phyloP scores from a whole-genome alignment of 2,888 invertebrate genomes.

The Cecidostiba fungosa region DNA sequence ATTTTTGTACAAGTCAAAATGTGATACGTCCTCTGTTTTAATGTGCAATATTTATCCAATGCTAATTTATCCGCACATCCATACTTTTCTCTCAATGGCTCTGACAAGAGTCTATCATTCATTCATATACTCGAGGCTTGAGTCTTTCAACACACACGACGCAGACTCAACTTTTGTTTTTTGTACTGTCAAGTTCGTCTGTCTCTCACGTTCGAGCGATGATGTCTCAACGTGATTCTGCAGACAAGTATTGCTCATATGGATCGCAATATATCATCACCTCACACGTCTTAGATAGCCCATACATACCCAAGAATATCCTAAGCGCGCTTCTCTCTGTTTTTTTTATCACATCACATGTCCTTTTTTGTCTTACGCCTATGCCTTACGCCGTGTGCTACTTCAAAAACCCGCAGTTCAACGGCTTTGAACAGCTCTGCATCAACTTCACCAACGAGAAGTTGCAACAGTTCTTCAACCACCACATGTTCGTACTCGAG shows the following conservation, averaged over 20 bases:
- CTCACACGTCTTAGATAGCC: background rate
- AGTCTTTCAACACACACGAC: background rate
- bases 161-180: background rate
- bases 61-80: conserved; percentile 8
- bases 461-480: conserved; percentile 99
- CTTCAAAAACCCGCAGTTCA: conserved; percentile 83
- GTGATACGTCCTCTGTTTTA: conserved; percentile 40
- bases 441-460: conserved; percentile 99
- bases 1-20: conserved; percentile 49
- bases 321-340: conserved; percentile 62
- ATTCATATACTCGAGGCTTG: background rate
- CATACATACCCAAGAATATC: conserved; percentile 58
- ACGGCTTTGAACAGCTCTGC: conserved; percentile 98
- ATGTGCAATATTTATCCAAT: conserved; percentile 7
- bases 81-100: background rate
- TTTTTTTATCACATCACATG: conserved; percentile 58
- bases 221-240: background rate
- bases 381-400: conserved; percentile 67
- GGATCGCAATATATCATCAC: background rate
- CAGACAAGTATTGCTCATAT: background rate
- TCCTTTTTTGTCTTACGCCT: conserved; percentile 64
- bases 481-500: conserved; percentile 98
- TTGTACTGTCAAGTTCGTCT: background rate
- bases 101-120: conserved; percentile 9
- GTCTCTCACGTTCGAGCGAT: background rate